phyloP scores from a whole-genome alignment of 1,140 invertebrate genomes.

The Patella vulgata region DNA sequence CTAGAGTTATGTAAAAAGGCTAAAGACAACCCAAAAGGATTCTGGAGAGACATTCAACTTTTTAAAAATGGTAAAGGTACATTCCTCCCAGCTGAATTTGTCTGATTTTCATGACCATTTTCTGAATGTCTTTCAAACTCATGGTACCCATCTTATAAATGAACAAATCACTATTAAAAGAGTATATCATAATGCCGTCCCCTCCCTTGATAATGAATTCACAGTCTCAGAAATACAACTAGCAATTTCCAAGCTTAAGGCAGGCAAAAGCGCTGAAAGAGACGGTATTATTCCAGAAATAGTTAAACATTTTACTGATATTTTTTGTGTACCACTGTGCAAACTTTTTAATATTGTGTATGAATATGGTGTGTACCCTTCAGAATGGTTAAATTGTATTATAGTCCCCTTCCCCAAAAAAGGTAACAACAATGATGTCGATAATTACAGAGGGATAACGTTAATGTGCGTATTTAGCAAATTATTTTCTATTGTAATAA shows the following conservation, averaged over 20 bases:
- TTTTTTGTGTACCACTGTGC: constrained; percentile 7
- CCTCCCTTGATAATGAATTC: background rate
- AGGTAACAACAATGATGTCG: constrained; percentile 10
- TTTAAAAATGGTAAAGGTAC: too few relatives aligned
- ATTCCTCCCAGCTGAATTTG: too few relatives aligned
- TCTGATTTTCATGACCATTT: too few relatives aligned
- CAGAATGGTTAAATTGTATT: constrained; percentile 17
- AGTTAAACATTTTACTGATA: constrained; percentile 6
- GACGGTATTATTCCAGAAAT: constrained; percentile 3
- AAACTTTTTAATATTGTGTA: constrained; percentile 13
- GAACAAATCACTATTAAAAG: too few relatives aligned
- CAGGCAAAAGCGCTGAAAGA: background rate
- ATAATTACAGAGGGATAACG: constrained; percentile 23
- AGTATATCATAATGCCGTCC: too few relatives aligned
- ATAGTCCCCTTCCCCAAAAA: constrained; percentile 22
- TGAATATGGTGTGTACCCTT: constrained; percentile 15
- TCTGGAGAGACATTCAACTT: too few relatives aligned
- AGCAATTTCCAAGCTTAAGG: background rate
- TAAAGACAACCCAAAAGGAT: background rate
- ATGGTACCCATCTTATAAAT: too few relatives aligned
- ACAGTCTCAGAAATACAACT: background rate
- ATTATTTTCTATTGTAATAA: constrained; percentile 17
- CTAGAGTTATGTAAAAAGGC: too few relatives aligned
- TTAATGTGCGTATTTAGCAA: constrained; percentile 14
- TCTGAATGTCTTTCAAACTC: too few relatives aligned